Evolutionary conservation across 2,888 invertebrate species (phyloP).

Genomic region (Aspidapion aeneum): DNA sequence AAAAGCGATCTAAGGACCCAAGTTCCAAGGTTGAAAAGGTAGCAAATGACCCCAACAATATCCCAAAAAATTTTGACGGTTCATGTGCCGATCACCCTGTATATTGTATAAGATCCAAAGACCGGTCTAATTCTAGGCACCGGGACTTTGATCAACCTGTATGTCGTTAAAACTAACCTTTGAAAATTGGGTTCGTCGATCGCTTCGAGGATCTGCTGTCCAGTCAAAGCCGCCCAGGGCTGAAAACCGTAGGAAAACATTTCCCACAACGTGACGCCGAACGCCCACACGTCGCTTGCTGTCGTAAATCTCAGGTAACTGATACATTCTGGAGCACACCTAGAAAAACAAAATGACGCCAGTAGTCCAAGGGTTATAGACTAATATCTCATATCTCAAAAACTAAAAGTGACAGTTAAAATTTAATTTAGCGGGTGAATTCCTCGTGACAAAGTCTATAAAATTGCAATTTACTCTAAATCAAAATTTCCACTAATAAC

Average conservation of each 20-base stretch:
- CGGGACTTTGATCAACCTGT: background rate
- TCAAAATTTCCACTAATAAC: too few relatives aligned
- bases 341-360: constrained; percentile 60
- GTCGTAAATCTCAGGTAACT: constrained; percentile 94
- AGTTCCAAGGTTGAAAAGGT: too few relatives aligned
- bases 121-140: too few relatives aligned
- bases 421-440: too few relatives aligned
- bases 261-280: constrained; percentile 94
- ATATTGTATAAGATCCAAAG: too few relatives aligned
- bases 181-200: constrained; percentile 91
- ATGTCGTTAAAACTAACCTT: constrained; percentile 46
- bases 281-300: constrained; percentile 98
- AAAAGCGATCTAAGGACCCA: too few relatives aligned
- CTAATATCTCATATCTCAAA: too few relatives aligned
- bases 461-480: too few relatives aligned
- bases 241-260: constrained; percentile 99
- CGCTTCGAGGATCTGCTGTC: constrained; percentile 88
- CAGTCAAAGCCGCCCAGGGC: constrained; percentile 93
- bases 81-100: background rate
- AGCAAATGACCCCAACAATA: too few relatives aligned
- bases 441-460: too few relatives aligned
- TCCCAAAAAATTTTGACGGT: too few relatives aligned
- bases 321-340: constrained; percentile 99
- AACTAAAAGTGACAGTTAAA: too few relatives aligned
- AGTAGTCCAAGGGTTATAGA: background rate